Evolutionary conservation across 2,888 invertebrate species (phyloP).

Genomic region (Leptura quadrifasciata): DNA sequence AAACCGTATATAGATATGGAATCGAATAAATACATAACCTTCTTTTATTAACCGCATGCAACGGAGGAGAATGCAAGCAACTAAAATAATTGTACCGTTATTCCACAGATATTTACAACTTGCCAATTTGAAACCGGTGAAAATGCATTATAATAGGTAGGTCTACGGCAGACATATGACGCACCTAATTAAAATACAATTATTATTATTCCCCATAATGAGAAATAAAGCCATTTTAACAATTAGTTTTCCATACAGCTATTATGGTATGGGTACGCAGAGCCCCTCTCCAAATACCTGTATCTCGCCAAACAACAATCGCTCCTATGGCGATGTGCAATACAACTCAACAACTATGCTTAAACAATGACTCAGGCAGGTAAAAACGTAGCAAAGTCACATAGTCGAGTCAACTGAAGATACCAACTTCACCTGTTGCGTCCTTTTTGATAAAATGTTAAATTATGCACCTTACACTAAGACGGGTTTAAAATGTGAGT

Average conservation of each 20-base stretch:
- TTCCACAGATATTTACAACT: not conserved
- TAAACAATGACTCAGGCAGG: constrained; percentile 65
- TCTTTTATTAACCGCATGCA: too few relatives aligned
- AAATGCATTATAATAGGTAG: not conserved
- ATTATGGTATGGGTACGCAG: constrained; percentile 28
- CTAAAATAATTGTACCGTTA: not conserved
- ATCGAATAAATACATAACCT: too few relatives aligned
- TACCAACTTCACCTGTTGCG: constrained; percentile 54
- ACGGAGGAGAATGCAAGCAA: not conserved
- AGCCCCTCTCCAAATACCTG: constrained; percentile 43
- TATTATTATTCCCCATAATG: constrained; percentile 17
- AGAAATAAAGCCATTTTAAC: constrained; percentile 14
- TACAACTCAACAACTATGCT: constrained; percentile 35
- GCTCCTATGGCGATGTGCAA: constrained; percentile 38
- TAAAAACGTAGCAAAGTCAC: constrained; percentile 53
- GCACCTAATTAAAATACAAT: constrained; percentile 22
- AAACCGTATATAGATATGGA: too few relatives aligned
- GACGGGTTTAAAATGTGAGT: constrained; percentile 28
- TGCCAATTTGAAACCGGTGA: not conserved
- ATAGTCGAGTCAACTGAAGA: constrained; percentile 56
- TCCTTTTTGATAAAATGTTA: constrained; percentile 33
- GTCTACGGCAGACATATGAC: not conserved
- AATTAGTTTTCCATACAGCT: constrained; percentile 25
- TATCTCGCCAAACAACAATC: constrained; percentile 29
- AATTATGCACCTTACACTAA: not conserved